These are phyloP conservation scores for Trachurus trachurus DNA, from an alignment of 2,797 vertebrate genomes.

Conservation along the genomic window DNA sequence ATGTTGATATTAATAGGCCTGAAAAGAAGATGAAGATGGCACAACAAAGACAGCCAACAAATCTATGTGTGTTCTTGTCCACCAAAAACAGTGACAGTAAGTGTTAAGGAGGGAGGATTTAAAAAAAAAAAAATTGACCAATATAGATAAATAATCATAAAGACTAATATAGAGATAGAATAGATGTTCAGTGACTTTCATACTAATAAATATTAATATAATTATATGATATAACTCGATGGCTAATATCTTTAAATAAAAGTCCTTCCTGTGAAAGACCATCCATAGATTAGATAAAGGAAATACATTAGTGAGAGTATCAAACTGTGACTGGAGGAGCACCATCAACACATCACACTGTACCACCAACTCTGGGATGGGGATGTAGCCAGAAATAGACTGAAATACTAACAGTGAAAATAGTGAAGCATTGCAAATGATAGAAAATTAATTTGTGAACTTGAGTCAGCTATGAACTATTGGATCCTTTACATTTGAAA, in stretches of 20 bases:
- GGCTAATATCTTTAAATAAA: not conserved
- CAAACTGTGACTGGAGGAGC: not conserved
- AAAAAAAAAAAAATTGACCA: too few relatives aligned
- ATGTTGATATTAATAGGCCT: constrained; percentile 8
- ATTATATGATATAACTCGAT: not conserved
- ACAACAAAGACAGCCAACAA: not conserved
- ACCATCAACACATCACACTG: not conserved
- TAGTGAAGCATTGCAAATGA: not conserved
- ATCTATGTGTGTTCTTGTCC: not conserved
- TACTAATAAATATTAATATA: not conserved
- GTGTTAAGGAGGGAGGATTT: too few relatives aligned
- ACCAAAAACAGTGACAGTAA: too few relatives aligned
- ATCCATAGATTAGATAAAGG: not conserved
- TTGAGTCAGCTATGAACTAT: constrained; percentile 17
- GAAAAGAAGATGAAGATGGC: not conserved
- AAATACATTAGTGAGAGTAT: not conserved
- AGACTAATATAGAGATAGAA: not conserved
- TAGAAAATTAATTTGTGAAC: constrained; percentile 1
- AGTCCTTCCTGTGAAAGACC: not conserved
- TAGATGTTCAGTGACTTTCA: not conserved
- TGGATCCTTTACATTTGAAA: constrained; percentile 9
- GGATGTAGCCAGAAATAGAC: not conserved
- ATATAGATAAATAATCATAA: too few relatives aligned
- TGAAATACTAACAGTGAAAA: not conserved
- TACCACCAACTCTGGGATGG: not conserved